Conservation (phyloP, 2,797 vertebrate genomes). For the Lepus townsendii region DNA sequence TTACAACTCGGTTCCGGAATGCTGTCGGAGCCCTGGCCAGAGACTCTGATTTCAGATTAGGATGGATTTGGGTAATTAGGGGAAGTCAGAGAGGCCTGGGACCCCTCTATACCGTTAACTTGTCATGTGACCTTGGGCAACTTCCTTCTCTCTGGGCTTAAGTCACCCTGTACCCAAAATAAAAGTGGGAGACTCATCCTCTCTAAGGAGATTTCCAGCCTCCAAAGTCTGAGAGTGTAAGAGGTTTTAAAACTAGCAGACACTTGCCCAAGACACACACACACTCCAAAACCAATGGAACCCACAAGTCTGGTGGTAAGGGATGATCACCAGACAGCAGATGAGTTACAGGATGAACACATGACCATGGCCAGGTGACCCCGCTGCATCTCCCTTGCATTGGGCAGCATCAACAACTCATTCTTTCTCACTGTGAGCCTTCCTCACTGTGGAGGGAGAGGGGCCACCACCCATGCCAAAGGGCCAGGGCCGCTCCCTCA, state of each 20-base stretch:
- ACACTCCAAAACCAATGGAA: background rate
- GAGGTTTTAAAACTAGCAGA: slow-evolving; percentile 2
- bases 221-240: background rate
- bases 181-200: background rate
- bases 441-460: background rate
- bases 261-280: background rate
- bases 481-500: no score
- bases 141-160: background rate
- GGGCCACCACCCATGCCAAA: background rate
- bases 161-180: background rate
- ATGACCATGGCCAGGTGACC: background rate
- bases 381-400: background rate
- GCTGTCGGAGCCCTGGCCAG: slow-evolving; percentile 53
- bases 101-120: background rate
- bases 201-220: background rate
- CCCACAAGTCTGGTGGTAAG: background rate
- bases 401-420: no score
- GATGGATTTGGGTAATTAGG: slow-evolving; percentile 61
- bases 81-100: slow-evolving; percentile 46
- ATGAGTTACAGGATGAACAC: background rate
- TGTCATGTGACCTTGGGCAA: slow-evolving; percentile 1
- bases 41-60: slow-evolving; percentile 65
- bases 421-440: background rate
- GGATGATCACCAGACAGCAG: no score
- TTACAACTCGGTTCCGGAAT: slow-evolving; percentile 76